Base-by-base conservation (phyloP, 2,113 vertebrate genomes). In the Hyaena hyaena region DNA sequence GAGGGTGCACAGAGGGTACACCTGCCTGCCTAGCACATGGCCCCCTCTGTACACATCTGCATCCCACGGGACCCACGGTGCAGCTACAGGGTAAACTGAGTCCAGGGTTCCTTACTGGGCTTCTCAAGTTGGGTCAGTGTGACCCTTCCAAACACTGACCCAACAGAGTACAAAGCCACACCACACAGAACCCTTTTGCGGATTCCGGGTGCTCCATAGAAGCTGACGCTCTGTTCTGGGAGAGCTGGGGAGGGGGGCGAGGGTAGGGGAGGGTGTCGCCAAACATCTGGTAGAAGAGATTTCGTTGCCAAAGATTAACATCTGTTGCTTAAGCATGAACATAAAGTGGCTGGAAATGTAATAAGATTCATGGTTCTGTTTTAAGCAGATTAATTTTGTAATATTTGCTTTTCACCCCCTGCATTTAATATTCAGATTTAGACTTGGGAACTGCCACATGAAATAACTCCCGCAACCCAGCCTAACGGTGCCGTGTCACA, bases 381-480 rank as follows among this genome's bases (percentile, higher is more conserved):
- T 94, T 94, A 97, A 95, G 86, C 15, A 80, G 82, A 96, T 96
- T 96, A 86, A 92, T 89, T 96, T 76, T 74, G 61, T 93, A 96
- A 87, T 94, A 92, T 90, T 96, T 96, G 79, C 84, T 86, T 88
- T 74, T 82, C 69, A 80, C 55, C 17, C 21, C 68, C 26, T 74
- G n/a, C 23, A 94, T 83, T 95, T 92, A 92, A 92, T 89, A 76
- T 92, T 92, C 65, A 31, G 81, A 68, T 93, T 76, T 74, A 68
- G 15, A 65, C 24, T 43, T 66, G 45, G 61, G 82, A 86, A 96
- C 31, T 69, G 71, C 61, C 50, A 39, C 73, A 39, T 53, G 26
- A 93, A 82, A 35, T 53, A 65, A 33, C 45, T 82, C 73, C 48
- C 1, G 16, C 2, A 2, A 23, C 28, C 84, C 35, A 0, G 10